phyloP scores from a whole-genome alignment of 92 coral and sea anemone genomes.

The Porites lobata region DNA sequence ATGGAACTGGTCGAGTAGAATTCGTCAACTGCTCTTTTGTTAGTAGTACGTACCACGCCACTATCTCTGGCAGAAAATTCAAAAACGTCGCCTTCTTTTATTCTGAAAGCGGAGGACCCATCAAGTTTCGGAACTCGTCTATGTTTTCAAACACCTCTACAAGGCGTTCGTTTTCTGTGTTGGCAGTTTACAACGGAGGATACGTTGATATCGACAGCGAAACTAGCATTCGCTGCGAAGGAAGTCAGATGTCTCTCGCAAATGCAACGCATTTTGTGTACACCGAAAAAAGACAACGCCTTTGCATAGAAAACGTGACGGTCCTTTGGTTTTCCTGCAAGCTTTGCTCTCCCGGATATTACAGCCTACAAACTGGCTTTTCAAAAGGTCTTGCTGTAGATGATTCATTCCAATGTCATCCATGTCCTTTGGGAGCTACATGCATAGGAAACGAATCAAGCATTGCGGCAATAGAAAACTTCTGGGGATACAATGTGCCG shows the following conservation, averaged over 20 bases:
- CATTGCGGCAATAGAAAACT: constrained; percentile 62
- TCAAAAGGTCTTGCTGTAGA: constrained; percentile 43
- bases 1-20: constrained; percentile 46
- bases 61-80: background rate
- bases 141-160: constrained; percentile 15
- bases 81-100: constrained; percentile 37
- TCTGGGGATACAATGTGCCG: constrained; percentile 51
- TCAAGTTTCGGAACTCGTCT: constrained; percentile 30
- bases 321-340: constrained; percentile 54
- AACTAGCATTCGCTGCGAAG: constrained; percentile 46
- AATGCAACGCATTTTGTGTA: constrained; percentile 43
- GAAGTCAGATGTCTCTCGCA: constrained; percentile 64
- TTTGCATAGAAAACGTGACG: constrained; percentile 51
- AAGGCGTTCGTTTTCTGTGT: constrained; percentile 20
- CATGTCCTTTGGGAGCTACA: constrained; percentile 63
- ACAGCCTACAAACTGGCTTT: constrained; percentile 75
- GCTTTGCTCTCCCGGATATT: constrained; percentile 55
- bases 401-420: constrained; percentile 49
- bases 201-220: constrained; percentile 57
- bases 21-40: constrained; percentile 31
- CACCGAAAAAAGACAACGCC: constrained; percentile 14
- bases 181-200: constrained; percentile 60
- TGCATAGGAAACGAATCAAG: constrained; percentile 27
- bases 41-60: background rate
- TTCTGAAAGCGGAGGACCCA: constrained; percentile 52